Base-by-base conservation (phyloP, 2,797 vertebrate genomes). In the Synanceia verrucosa region DNA sequence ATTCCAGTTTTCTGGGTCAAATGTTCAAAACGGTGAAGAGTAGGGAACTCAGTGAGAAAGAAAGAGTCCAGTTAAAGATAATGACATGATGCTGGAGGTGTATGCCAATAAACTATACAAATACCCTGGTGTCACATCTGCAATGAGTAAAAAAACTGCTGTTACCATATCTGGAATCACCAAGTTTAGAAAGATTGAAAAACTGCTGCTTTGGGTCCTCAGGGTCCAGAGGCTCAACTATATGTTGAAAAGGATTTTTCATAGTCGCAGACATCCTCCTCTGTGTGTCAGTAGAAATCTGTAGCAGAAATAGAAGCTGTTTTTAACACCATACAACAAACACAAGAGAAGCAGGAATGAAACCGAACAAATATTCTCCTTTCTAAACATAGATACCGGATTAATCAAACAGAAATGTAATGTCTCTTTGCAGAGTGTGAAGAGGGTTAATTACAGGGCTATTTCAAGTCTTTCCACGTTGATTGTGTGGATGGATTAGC, bases 121-220 rank as follows among this genome's bases (percentile, higher is more conserved):
- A 9, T 3, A 21, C 6, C 39, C 2, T 12, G 0, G 5, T 36
- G 56, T 37, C 4, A 67, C 0, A 3, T 50, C 2, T 23, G 2
- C n/a, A 44, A 13, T 41, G 1, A 14, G 11, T 3, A 11, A 39
- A 5, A 21, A 11, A 13, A 13, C 0, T 43, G 8, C 2, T 70
- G 86, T 2, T 93, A 99, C 98, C 95, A 3, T 99, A 99, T 97
- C 97, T 94, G 39, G 73, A 87, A 80, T 99, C 97, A 61, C 81
- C 84, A 19, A 99, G 91, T 79, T 96, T 97, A 76, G 86, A 90
- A 12, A 99, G 92, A 85, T 98, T 99, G 83, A 95, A 99, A 87
- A 98, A 99, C 52, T 91, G 95, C 62, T 95, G 95, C 46, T 79
- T 89, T 52, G 96, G 95, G 16, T 95, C 73, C 16, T 85, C 76